These are phyloP conservation scores for Trilocha varians DNA, from an alignment of 2,888 invertebrate species.

Conservation along the genomic window DNA sequence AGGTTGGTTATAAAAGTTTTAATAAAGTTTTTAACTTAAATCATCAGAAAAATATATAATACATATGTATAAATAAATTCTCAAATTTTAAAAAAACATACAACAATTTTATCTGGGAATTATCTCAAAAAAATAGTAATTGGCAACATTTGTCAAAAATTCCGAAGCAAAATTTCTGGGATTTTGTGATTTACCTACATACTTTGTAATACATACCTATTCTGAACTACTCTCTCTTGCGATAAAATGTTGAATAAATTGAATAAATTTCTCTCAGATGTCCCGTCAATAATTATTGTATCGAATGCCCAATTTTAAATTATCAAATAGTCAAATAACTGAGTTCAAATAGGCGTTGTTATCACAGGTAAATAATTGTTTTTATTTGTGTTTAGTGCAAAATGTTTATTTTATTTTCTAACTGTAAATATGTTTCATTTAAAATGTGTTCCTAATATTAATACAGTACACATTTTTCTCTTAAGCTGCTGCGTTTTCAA, in stretches of 20 bases:
- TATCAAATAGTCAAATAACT: slow-evolving; percentile 17
- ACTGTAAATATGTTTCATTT: slow-evolving; percentile 26
- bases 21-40: no score
- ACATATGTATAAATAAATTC: no score
- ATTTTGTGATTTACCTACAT: no score
- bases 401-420: slow-evolving; percentile 17
- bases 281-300: slow-evolving; percentile 27
- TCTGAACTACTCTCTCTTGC: slow-evolving; percentile 6
- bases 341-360: slow-evolving; percentile 14
- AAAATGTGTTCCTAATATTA: slow-evolving; percentile 16
- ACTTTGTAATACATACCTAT: no score
- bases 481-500: slow-evolving; percentile 9
- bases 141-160: no score
- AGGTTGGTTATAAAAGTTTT: no score
- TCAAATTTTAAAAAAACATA: no score
- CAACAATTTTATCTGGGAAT: no score
- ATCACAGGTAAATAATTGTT: slow-evolving; percentile 20
- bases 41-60: no score
- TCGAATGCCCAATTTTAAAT: slow-evolving; percentile 27
- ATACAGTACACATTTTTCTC: slow-evolving; percentile 9
- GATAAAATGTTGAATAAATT: slow-evolving; percentile 23
- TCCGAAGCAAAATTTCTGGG: no score
- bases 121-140: no score
- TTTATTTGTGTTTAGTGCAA: slow-evolving; percentile 13
- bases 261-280: slow-evolving; percentile 24